Evolutionary conservation across 2,797 vertebrate genomes (phyloP).

Genomic region (Gymnothorax reevesii): DNA sequence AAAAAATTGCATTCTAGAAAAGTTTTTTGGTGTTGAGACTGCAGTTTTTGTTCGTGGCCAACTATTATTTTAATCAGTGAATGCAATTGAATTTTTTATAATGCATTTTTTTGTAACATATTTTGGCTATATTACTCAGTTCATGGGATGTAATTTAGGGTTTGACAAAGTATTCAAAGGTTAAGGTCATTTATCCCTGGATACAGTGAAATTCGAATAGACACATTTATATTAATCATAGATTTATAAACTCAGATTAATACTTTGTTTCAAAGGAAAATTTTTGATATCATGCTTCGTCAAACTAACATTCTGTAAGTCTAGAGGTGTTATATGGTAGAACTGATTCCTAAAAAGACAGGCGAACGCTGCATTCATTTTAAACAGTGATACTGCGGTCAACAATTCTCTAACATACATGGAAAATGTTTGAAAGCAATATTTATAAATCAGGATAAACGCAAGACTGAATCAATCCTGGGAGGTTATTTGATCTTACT

Average conservation of each 20-base stretch:
- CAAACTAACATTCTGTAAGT: background rate
- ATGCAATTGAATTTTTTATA: background rate
- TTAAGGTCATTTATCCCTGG: background rate
- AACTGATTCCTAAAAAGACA: background rate
- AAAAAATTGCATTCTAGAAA: background rate
- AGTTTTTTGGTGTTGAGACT: background rate
- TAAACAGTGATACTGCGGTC: background rate
- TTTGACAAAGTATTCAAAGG: background rate
- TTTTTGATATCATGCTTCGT: background rate
- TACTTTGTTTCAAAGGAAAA: background rate
- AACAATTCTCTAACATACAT: background rate
- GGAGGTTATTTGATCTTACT: constrained; percentile 39
- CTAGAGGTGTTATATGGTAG: background rate
- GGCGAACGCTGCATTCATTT: background rate
- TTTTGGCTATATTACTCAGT: background rate
- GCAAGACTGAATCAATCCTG: constrained; percentile 34
- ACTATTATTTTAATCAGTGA: background rate
- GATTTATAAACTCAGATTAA: background rate
- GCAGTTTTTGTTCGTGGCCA: background rate
- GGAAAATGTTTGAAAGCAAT: background rate
- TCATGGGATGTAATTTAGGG: background rate
- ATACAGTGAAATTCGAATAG: background rate
- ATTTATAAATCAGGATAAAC: constrained; percentile 32
- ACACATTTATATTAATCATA: background rate
- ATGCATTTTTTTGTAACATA: background rate